These are phyloP conservation scores for Parambassis ranga DNA, from an alignment of 2,797 vertebrate species.

Conservation along the genomic window DNA sequence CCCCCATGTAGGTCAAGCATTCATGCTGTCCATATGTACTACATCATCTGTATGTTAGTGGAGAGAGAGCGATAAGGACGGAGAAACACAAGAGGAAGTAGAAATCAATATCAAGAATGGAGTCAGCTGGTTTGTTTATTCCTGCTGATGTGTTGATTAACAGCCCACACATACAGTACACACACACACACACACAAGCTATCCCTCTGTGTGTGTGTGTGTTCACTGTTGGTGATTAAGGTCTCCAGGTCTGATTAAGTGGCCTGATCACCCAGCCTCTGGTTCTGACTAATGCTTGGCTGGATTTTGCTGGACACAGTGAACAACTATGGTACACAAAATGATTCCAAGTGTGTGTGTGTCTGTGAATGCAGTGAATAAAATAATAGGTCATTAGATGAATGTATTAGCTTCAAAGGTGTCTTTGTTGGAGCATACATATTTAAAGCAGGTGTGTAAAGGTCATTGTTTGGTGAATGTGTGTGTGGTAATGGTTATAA, in stretches of 20 bases:
- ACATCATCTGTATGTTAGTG: slow-evolving; percentile 38
- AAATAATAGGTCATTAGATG: slow-evolving; percentile 23
- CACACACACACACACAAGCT: slow-evolving; percentile 13
- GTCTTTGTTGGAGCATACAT: slow-evolving; percentile 25
- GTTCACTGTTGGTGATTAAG: slow-evolving; percentile 58
- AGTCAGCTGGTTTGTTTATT: slow-evolving; percentile 65
- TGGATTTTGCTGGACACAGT: slow-evolving; percentile 58
- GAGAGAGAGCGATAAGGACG: slow-evolving; percentile 14
- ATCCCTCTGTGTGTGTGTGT: slow-evolving; percentile 42
- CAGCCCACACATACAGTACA: slow-evolving; percentile 15
- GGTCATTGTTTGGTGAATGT: slow-evolving; percentile 50
- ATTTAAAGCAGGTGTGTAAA: slow-evolving; percentile 44
- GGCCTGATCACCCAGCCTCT: slow-evolving; percentile 58
- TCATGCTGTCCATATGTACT: slow-evolving; percentile 29
- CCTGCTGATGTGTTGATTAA: slow-evolving; percentile 77
- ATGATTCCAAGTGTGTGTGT: slow-evolving; percentile 35
- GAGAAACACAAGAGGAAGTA: slow-evolving; percentile 35
- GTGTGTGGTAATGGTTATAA: slow-evolving; percentile 41
- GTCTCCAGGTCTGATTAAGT: slow-evolving; percentile 72
- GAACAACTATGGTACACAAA: slow-evolving; percentile 22
- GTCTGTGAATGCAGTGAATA: slow-evolving; percentile 4
- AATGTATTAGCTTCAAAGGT: slow-evolving; percentile 25
- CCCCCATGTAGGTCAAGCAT: slow-evolving; percentile 48
- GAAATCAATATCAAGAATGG: slow-evolving; percentile 65
- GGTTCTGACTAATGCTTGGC: slow-evolving; percentile 72